Evolutionary conservation across 2,113 vertebrate genomes (phyloP).

Genomic region (Pitta sordida): DNA sequence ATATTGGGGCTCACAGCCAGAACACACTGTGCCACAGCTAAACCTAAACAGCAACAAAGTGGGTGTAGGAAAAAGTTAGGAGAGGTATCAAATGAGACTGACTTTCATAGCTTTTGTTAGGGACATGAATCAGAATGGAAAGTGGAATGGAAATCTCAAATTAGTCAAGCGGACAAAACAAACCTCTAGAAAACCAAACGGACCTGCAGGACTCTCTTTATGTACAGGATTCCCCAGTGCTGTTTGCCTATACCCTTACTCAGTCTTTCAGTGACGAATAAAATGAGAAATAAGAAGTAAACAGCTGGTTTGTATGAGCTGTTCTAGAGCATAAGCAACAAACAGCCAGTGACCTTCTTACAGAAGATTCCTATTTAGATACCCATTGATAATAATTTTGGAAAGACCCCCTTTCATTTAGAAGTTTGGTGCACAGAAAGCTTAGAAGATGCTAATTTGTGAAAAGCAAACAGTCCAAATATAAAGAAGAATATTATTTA

Average conservation of each 20-base stretch:
- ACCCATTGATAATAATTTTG: not conserved
- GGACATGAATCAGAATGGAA: not conserved
- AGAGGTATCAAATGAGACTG: not conserved
- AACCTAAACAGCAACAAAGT: not conserved
- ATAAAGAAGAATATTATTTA: not conserved
- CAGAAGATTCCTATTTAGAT: not conserved
- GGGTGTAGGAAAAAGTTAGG: not conserved
- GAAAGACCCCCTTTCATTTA: not conserved
- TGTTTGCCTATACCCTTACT: not conserved
- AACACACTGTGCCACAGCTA: not conserved
- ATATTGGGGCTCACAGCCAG: not conserved
- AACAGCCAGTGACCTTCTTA: not conserved
- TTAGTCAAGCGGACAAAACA: not conserved
- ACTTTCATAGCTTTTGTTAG: not conserved
- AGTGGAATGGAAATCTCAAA: not conserved
- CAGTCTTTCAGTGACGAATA: not conserved
- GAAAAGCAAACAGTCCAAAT: not conserved
- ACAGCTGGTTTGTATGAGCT: not conserved
- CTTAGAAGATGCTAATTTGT: not conserved
- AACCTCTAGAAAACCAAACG: not conserved
- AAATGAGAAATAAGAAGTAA: not conserved
- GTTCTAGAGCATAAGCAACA: not conserved
- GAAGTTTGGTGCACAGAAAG: not conserved
- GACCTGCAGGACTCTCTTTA: not conserved
- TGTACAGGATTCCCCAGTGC: not conserved